Percentiles rank a stretch among this genome's conserved stretches.
Conservation (phyloP, 2,888 invertebrate species). For the Saturnia pavonia region DNA sequence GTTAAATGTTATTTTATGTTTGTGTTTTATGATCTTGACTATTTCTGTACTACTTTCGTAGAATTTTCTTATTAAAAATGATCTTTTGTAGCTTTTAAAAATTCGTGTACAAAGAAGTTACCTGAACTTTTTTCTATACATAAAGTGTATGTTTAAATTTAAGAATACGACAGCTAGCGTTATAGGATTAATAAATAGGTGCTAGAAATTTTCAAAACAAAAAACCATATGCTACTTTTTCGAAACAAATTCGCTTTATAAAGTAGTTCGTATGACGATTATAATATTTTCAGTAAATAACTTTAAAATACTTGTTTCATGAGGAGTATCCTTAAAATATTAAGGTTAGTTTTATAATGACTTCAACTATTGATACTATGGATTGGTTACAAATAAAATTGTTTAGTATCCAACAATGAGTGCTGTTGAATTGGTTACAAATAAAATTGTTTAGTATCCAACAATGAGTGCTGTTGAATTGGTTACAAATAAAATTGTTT, state of each 20-base stretch:
- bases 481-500: not conserved
- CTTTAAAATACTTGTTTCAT: constrained; percentile 17
- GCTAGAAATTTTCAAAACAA: constrained; percentile 47
- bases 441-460: no score
- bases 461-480: not conserved
- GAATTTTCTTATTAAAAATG: constrained; percentile 13
- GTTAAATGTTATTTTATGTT: constrained; percentile 61
- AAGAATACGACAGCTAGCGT: constrained; percentile 43
- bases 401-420: no score
- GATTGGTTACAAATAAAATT: not conserved
- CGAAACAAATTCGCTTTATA: constrained; percentile 22
- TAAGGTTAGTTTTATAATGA: not conserved
- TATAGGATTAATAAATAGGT: constrained; percentile 46
- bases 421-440: not conserved
- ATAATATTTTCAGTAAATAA: constrained; percentile 17
- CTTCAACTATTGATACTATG: not conserved
- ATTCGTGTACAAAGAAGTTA: constrained; percentile 72
- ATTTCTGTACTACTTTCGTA: constrained; percentile 18
- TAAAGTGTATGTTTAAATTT: constrained; percentile 37
- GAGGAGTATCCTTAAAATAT: not conserved
- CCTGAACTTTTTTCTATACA: constrained; percentile 66
- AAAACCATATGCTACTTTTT: constrained; percentile 22
- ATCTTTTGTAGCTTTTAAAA: not conserved
- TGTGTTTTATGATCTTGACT: constrained; percentile 25
- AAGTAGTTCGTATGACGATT: constrained; percentile 26